phyloP scores from a whole-genome alignment of 64 coral and sea anemone genomes.

The Pocillopora verrucosa region DNA sequence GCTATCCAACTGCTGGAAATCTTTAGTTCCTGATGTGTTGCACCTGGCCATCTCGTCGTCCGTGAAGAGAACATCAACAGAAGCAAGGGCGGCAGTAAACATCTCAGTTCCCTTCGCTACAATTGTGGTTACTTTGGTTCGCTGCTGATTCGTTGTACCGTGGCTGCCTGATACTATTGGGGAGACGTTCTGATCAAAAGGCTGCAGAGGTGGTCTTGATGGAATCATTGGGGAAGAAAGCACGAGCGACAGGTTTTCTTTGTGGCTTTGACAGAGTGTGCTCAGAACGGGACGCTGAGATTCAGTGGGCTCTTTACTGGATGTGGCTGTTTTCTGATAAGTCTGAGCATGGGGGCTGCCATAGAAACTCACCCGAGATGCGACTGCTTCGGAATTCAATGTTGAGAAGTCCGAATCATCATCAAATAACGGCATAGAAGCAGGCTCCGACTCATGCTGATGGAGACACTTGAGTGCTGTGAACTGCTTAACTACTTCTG shows the following conservation, averaged over 20 bases:
- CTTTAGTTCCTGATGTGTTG: too few species aligned
- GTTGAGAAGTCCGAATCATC: too few species aligned
- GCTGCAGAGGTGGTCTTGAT: slow-evolving; percentile 10
- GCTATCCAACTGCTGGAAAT: too few species aligned
- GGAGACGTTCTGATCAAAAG: neutral
- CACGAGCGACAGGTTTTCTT: neutral
- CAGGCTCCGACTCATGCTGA: too few species aligned
- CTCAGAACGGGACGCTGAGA: neutral
- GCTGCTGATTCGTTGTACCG: slow-evolving; percentile 4
- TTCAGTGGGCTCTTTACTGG: slow-evolving; percentile 1
- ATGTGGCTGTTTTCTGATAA: slow-evolving; percentile 10
- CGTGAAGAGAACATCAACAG: too few species aligned
- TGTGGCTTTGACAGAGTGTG: neutral
- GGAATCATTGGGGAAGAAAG: too few species aligned
- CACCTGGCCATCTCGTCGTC: too few species aligned
- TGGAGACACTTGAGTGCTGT: slow-evolving; percentile 3
- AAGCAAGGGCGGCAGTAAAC: slow-evolving; percentile 10
- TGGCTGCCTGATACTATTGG: neutral
- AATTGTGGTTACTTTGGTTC: neutral
- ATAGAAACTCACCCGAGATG: neutral
- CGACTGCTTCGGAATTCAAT: too few species aligned
- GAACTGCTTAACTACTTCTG: slow-evolving; percentile 3
- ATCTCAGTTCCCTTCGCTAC: neutral
- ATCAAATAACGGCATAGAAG: too few species aligned
- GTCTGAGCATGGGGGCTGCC: neutral